phyloP scores from a whole-genome alignment of 2,888 invertebrate genomes.

The Ephialtes manifestator region DNA sequence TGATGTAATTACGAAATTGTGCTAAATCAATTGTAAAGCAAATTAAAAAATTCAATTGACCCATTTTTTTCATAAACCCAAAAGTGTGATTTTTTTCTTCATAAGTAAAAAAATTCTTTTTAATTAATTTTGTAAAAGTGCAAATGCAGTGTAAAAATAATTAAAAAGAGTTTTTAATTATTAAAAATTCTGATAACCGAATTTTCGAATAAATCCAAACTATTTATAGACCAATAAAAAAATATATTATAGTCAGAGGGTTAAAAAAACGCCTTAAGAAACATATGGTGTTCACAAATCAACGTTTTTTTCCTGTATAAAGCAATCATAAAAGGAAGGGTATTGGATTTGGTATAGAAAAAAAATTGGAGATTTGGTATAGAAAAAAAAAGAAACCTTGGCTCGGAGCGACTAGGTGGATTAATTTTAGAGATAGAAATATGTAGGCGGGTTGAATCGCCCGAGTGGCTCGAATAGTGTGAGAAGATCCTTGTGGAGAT shows the following conservation, averaged over 20 bases:
- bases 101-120: too few species aligned
- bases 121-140: too few species aligned
- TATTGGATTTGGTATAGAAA: not conserved
- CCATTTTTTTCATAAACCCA: too few species aligned
- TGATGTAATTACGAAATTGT: too few species aligned
- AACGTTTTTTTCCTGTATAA: not conserved
- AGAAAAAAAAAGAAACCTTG: not conserved
- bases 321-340: not conserved
- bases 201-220: too few species aligned
- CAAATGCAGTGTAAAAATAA: too few species aligned
- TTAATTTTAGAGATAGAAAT: constrained; percentile 10
- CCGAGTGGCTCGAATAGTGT: not conserved
- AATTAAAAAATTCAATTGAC: too few species aligned
- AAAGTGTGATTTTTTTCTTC: too few species aligned
- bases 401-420: not conserved
- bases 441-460: not conserved
- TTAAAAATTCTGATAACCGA: not conserved
- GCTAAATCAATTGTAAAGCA: too few species aligned
- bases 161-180: too few species aligned
- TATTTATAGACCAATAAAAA: too few species aligned
- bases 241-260: too few species aligned
- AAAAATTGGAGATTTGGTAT: not conserved
- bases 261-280: not conserved
- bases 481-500: constrained; percentile 1
- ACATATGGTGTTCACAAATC: not conserved